phyloP scores from a whole-genome alignment of 2,797 vertebrate genomes.

The Pipistrellus pygmaeus region DNA sequence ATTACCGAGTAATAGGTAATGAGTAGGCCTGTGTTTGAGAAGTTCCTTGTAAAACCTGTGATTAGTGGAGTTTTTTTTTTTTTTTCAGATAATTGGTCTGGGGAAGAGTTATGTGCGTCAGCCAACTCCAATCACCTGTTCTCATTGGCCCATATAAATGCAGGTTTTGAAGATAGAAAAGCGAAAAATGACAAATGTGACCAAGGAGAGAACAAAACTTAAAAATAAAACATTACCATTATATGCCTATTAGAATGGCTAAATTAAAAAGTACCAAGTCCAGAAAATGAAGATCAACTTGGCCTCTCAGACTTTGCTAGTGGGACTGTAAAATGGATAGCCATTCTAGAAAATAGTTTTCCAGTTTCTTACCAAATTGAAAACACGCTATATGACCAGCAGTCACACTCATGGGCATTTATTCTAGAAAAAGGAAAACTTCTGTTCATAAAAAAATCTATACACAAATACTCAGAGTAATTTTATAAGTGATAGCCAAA shows the following conservation, averaged over 20 bases:
- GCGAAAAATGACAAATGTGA: neutral
- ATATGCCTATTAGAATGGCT: neutral
- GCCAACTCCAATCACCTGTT: neutral
- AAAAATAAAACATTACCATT: neutral
- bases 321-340: neutral
- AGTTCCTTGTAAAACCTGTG: neutral
- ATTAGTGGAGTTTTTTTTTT: neutral
- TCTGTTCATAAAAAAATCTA: neutral
- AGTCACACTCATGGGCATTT: neutral
- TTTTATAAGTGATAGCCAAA: neutral
- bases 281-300: neutral
- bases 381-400: neutral
- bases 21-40: neutral
- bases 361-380: neutral
- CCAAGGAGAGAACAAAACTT: neutral
- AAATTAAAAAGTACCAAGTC: neutral
- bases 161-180: neutral
- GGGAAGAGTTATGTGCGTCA: neutral
- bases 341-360: neutral
- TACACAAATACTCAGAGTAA: neutral
- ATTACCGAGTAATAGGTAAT: neutral
- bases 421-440: conserved; percentile 6
- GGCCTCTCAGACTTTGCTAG: neutral
- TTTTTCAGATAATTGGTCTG: neutral
- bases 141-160: neutral